Base-by-base conservation (phyloP, 1,140 invertebrate species). In the Neocloeon triangulifer region DNA sequence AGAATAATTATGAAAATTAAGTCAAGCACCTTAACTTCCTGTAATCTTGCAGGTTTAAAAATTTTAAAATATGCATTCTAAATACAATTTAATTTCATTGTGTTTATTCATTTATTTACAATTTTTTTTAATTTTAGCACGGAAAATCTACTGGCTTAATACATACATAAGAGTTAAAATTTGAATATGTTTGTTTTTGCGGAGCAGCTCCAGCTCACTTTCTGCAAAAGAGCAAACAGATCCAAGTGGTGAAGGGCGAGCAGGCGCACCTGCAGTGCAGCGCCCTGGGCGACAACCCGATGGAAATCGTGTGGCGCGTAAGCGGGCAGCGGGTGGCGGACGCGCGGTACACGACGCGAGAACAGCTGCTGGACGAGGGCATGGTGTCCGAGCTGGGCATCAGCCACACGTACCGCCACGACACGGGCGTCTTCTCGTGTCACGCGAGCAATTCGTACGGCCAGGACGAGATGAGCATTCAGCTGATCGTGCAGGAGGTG, bases 401-500 rank as follows among this genome's bases (percentile, higher is more conserved):
- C 31, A 59, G 73, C 31, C 71, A 76, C 39, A 84, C 81, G 2
- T 76, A 77, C 37, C 60, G 81, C 20, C 73, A 77, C 41, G 88
- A 94, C 53, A 84, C 82, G 2, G 82, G 78, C 4, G 68, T 79
- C 29, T 78, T 91, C 49, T 77, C 80, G 14, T 95, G 88, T 53
- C 59, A 69, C 31, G 82, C 81, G 1, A 73, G 69, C 34, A 95
- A 94, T 56, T 62, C 72, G 25, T 85, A 86, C 45, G 88, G 88
- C 14, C 71, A 76, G 41, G 86, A 92, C 45, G 74, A 88, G 48
- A 82, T 86, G 65, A 73, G 72, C 15, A 84, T 89, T 47, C 76
- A 85, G 43, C 61, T 95, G 7, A 74, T 82, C 29, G 80, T 94
- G 7, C 82, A 91, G 76, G 74, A 84, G 39, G 55, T 74, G 15